Evolutionary conservation across 2,797 vertebrate genomes (phyloP), one percentile per base, ranked within the genome.

Genomic region (Saxicola maurus): DNA sequence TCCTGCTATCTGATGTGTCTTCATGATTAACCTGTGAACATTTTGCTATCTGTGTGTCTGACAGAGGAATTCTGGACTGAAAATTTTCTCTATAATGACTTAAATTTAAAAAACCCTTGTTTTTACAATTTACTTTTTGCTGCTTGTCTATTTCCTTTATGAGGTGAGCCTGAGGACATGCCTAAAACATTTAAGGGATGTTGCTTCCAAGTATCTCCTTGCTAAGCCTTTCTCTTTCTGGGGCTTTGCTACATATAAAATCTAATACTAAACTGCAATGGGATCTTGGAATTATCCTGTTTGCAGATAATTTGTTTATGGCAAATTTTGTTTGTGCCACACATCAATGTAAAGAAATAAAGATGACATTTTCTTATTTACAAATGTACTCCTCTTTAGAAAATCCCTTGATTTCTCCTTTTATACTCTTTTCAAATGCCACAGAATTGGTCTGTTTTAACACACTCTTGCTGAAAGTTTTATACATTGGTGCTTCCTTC

Each of bases 401-500:
- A 87, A 84, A 89, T 46, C 5, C 17, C 52, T 82, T 79, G 42
- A 51, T 87, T 73, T 86, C 62, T 86, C 60, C 13, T 69, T 9
- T 78, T 27, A 73, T 53, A 62, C 10, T 56, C 17, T 67, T 85
- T 82, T 76, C 28, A 81, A 83, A 83, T 49, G 16, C 9, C 30
- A 78, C 33, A 90, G 64, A 86, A 76, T 73, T 1, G 1, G 10
- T 61, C 35, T 57, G 33, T 60, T 85, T 90, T 87, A 61, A 59
- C 88, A 48, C 2, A 21, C n/a, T 69, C 89, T 65, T 83, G 48
- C 52, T 90, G 65, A 75, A 91, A 82, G 76, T 86, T 93, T 93
- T 91, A 93, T 92, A 92, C 61, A 6, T 91, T 91, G 82, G 67
- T 25, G 9, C 62, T 61, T 88, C 45, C 68, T 86, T 90, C 92